A percentile compares a stretch with the other conserved stretches of the same genome.
Evolutionary conservation across 1,140 invertebrate species (phyloP).

Genomic region (Adelges cooleyi): DNA sequence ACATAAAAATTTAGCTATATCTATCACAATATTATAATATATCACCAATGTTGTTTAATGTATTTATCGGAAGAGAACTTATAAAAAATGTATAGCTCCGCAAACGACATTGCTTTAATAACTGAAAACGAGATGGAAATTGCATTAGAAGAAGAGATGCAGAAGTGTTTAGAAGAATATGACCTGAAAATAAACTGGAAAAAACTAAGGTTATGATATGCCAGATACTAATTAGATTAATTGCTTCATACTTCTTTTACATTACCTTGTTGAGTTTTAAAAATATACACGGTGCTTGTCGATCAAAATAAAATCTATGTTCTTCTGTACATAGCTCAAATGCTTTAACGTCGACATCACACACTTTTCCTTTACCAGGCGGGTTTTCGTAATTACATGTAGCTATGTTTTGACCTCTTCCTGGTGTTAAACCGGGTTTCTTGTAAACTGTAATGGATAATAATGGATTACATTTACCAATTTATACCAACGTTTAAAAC

Average conservation of each 20-base stretch:
- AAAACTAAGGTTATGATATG: conserved; percentile 3
- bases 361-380: conserved; percentile 53
- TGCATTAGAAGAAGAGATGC: not conserved
- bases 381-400: conserved; percentile 51
- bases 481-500: not conserved
- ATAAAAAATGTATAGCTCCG: too few species aligned
- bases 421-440: conserved; percentile 50
- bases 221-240: not conserved
- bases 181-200: not conserved
- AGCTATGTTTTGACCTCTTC: conserved; percentile 53
- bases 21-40: not conserved
- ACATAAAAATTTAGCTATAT: too few species aligned
- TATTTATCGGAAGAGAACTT: not conserved
- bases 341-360: conserved; percentile 54
- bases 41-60: not conserved
- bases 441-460: conserved; percentile 58
- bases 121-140: not conserved
- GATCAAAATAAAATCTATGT: conserved; percentile 58
- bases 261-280: conserved; percentile 46
- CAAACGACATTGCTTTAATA: not conserved
- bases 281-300: conserved; percentile 43
- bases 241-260: too few species aligned
- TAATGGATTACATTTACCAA: not conserved
- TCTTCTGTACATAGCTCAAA: conserved; percentile 54
- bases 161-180: not conserved